phyloP scores from a whole-genome alignment of 2,797 vertebrate species.

The Pampus argenteus region DNA sequence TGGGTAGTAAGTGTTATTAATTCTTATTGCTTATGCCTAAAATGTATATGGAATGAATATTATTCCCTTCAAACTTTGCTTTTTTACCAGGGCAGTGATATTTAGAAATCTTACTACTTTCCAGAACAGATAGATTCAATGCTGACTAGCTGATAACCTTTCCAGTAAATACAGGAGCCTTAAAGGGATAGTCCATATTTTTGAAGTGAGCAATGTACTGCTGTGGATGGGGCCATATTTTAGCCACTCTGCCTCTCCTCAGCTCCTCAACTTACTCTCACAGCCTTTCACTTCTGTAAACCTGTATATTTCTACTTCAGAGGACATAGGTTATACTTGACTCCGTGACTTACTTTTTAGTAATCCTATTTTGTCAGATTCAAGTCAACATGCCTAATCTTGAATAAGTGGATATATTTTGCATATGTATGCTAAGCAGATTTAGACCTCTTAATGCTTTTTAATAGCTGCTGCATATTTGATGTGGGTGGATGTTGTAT shows the following conservation, averaged over 20 bases:
- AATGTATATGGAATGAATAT: too few relatives aligned
- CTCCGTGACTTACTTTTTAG: conserved; percentile 35
- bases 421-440: conserved; percentile 48
- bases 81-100: too few relatives aligned
- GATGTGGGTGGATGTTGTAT: conserved; percentile 64
- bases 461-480: conserved; percentile 62
- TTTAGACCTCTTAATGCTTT: conserved; percentile 51
- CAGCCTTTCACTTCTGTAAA: conserved; percentile 14
- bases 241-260: background rate
- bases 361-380: conserved; percentile 58
- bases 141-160: too few relatives aligned
- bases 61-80: too few relatives aligned
- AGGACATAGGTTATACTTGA: conserved; percentile 19
- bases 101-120: too few relatives aligned
- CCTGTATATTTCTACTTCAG: conserved; percentile 11
- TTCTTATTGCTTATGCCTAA: too few relatives aligned
- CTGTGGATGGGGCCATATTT: too few relatives aligned
- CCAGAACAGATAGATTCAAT: too few relatives aligned
- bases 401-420: conserved; percentile 41
- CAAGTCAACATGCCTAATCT: conserved; percentile 33
- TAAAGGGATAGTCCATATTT: too few relatives aligned
- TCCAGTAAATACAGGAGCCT: too few relatives aligned
- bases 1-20: too few relatives aligned
- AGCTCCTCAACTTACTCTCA: background rate
- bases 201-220: too few relatives aligned